These are phyloP conservation scores for Drosophila ohnishii DNA, from an alignment of 1,140 invertebrate species.

Conservation along the genomic window DNA sequence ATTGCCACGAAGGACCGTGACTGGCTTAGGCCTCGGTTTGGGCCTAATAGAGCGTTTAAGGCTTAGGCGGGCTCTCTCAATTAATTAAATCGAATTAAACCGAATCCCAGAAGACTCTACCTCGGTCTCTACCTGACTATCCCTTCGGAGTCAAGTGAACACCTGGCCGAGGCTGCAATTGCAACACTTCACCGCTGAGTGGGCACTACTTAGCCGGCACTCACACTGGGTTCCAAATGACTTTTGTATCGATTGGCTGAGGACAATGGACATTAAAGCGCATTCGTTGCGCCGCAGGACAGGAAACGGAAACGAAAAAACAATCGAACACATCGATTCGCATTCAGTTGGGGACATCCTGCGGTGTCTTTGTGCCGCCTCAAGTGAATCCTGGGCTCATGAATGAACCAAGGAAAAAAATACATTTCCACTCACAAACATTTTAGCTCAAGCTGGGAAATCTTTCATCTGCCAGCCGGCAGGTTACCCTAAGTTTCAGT, in stretches of 20 bases:
- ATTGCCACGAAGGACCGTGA: constrained; percentile 18
- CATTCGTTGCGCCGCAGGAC: constrained; percentile 70
- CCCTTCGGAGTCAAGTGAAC: constrained; percentile 32
- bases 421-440: constrained; percentile 50
- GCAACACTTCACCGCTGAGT: constrained; percentile 63
- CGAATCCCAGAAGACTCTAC: background rate
- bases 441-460: constrained; percentile 60
- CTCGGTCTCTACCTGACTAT: constrained; percentile 24
- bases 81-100: constrained; percentile 17
- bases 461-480: constrained; percentile 45
- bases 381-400: constrained; percentile 50
- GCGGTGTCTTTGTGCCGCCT: constrained; percentile 58
- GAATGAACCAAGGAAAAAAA: constrained; percentile 57
- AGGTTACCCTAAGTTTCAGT: background rate
- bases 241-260: constrained; percentile 60
- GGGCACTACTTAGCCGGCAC: constrained; percentile 56
- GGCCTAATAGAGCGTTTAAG: constrained; percentile 16
- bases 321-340: constrained; percentile 19
- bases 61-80: constrained; percentile 4
- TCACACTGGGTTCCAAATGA: constrained; percentile 45
- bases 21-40: constrained; percentile 3
- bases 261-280: constrained; percentile 70
- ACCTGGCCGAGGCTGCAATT: constrained; percentile 45
- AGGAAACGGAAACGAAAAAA: constrained; percentile 69
- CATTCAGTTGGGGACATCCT: constrained; percentile 42